A percentile compares a stretch with the other conserved stretches of the same genome.
These are phyloP conservation scores for Microcebus jonahi DNA, from an alignment of 2,113 vertebrate species.

Conservation along the genomic window DNA sequence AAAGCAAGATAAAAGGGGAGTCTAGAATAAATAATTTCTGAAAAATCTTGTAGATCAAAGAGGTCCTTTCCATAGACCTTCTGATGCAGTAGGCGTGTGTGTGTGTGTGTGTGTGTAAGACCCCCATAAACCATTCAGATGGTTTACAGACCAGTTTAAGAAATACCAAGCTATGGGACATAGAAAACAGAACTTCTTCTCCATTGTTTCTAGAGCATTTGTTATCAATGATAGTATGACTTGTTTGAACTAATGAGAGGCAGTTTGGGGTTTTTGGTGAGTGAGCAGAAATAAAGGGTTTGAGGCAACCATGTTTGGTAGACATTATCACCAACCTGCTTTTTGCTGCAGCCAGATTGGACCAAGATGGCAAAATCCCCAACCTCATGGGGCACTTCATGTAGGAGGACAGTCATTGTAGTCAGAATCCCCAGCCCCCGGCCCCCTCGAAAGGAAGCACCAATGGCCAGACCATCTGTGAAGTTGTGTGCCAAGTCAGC, in stretches of 20 bases:
- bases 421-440: constrained; percentile 90
- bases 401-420: constrained; percentile 93
- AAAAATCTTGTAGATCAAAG: neutral
- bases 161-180: neutral
- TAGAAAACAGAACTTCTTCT: neutral
- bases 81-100: neutral
- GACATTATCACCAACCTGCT: constrained; percentile 86
- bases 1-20: neutral
- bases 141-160: neutral
- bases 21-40: neutral
- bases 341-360: constrained; percentile 95
- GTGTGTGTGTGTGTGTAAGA: neutral
- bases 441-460: constrained; percentile 92
- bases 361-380: constrained; percentile 97
- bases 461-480: constrained; percentile 94
- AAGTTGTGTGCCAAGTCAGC: constrained; percentile 96
- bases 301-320: neutral
- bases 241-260: neutral
- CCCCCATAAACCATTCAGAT: neutral
- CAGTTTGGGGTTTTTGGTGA: neutral
- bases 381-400: constrained; percentile 95
- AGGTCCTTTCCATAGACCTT: neutral
- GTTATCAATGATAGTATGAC: neutral
- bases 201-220: neutral
- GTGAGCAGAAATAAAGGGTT: neutral